A percentile compares a stretch with the other conserved stretches of the same genome.
Evolutionary conservation across 2,113 vertebrate species (phyloP).

Genomic region (Podiceps cristatus): DNA sequence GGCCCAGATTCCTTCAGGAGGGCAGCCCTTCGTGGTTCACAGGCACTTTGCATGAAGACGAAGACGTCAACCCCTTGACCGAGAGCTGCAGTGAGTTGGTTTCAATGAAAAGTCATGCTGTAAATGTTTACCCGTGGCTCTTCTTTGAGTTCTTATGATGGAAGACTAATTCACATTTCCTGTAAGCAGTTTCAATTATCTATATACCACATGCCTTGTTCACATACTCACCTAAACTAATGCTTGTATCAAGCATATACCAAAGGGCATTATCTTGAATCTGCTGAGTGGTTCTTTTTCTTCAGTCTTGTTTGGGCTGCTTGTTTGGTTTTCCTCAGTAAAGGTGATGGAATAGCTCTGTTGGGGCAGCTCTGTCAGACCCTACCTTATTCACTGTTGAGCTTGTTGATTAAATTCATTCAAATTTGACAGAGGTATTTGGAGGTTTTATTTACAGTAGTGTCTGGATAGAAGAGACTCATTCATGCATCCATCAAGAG

Average conservation of each 20-base stretch:
- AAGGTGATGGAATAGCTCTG: not conserved
- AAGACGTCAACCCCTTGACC: not conserved
- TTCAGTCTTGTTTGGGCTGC: not conserved
- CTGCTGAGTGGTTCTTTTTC: not conserved
- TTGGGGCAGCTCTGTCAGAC: not conserved
- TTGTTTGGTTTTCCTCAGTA: not conserved
- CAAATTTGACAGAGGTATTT: not conserved
- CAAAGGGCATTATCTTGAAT: not conserved
- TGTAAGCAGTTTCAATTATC: not conserved
- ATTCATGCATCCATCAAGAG: not conserved
- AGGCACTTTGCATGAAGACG: not conserved
- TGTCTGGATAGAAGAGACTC: not conserved
- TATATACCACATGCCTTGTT: not conserved
- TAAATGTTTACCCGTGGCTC: not conserved
- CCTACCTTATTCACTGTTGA: not conserved
- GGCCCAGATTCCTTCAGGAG: not conserved
- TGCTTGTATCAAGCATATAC: too few species aligned
- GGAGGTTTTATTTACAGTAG: not conserved
- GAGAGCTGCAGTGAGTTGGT: not conserved
- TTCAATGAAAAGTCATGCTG: not conserved
- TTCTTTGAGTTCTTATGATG: rapidly evolving
- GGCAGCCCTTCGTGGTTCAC: not conserved
- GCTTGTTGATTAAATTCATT: not conserved
- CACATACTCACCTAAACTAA: not conserved
- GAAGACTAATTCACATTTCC: not conserved